Base-by-base conservation (phyloP, 2,888 invertebrate species). In the Caenorhabditis afra region DNA sequence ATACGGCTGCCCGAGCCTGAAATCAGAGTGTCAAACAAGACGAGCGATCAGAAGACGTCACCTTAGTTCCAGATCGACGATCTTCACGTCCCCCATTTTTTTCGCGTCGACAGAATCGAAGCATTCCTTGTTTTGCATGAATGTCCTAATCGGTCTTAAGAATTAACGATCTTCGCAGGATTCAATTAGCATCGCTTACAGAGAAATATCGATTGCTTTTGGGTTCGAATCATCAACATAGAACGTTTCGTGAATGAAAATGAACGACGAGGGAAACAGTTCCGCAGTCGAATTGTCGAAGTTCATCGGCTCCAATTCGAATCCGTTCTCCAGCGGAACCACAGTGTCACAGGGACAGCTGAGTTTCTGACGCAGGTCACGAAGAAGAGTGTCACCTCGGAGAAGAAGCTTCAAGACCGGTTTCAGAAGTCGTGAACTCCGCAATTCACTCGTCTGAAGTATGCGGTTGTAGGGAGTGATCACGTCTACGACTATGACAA, bases 201-300 rank as follows among this genome's bases (percentile, higher is more conserved):
- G 37, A 11, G 74, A 61, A 29, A 75, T 67, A 45, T 74, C 75
- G n/a, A 20, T 3, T 0, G 61, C 75, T 7, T 53, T 47, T 14
- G 23, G 39, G 4, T 47, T n/a, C 7, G 73, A 39, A 4, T 35
- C 18, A 55, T 85, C 85, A 0, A 85, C 77, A 53, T 84, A 85
- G 50, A 85, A 85, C 5, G 83, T 84, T 44, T 84, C 83, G 44
- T 85, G 73, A 14, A 85, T 82, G 73, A 84, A 85, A 16, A 85
- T 78, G 49, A 85, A 85, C 1, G 84, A 75, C 0, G 84, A 84
- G 0, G 85, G 85, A 53, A 71, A 84, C 5, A 41, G 47, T 20
- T 68, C 62, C 2, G 65, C 66, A 14, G 70, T 70, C 1, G 76
- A 39, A 4, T 61, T 20, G 0, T 65, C 47, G 18, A 71, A 61